Evolutionary conservation across 2,113 vertebrate species (phyloP).

Genomic region (Caranx melampygus): DNA sequence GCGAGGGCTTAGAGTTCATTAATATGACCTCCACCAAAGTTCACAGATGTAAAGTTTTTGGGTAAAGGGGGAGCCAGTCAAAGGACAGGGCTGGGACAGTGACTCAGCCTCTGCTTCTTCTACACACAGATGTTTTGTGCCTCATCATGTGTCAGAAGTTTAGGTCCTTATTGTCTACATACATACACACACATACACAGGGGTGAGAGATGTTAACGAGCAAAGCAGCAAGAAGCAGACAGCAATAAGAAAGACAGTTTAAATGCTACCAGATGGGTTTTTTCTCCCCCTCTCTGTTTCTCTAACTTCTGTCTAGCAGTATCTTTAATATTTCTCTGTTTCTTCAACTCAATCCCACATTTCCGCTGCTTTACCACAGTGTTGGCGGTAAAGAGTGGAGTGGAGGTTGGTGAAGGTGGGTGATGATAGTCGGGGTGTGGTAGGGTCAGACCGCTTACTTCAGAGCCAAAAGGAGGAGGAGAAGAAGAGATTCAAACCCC

Average conservation of each 20-base stretch:
- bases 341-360: constrained; percentile 54
- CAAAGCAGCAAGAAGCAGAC: constrained; percentile 61
- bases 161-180: constrained; percentile 34
- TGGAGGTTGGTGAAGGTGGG: constrained; percentile 50
- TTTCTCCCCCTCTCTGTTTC: constrained; percentile 50
- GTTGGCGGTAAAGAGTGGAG: constrained; percentile 45
- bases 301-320: constrained; percentile 53
- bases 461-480: constrained; percentile 37
- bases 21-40: neutral
- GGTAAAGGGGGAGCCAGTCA: neutral
- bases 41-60: neutral
- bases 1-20: neutral
- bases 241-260: constrained; percentile 52
- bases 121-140: constrained; percentile 18
- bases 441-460: constrained; percentile 64
- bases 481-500: constrained; percentile 31
- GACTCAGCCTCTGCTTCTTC: neutral
- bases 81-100: neutral
- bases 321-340: constrained; percentile 65
- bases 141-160: constrained; percentile 41
- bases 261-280: constrained; percentile 77
- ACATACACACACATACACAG: constrained; percentile 28
- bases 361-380: constrained; percentile 69
- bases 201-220: constrained; percentile 63
- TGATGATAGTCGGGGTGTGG: constrained; percentile 64